phyloP scores from a whole-genome alignment of 1,140 invertebrate species.

The Nylanderia fulva region DNA sequence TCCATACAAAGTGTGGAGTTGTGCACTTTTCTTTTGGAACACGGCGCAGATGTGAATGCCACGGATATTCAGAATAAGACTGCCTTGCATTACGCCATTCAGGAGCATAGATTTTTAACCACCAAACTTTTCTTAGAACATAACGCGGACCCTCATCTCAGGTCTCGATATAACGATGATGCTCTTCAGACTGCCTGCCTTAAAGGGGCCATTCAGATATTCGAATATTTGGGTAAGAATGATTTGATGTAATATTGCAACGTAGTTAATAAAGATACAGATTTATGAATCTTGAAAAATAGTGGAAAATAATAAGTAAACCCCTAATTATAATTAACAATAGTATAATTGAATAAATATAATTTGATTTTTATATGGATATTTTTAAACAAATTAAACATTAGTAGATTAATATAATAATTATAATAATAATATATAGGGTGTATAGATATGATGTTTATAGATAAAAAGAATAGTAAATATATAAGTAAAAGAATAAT shows the following conservation, averaged over 20 bases:
- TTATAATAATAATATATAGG: too few relatives aligned
- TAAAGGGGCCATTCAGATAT: constrained; percentile 94
- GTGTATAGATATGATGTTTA: too few relatives aligned
- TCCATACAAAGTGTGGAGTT: constrained; percentile 94
- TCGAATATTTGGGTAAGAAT: constrained; percentile 90
- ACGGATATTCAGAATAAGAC: constrained; percentile 96
- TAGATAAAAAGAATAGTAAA: too few relatives aligned
- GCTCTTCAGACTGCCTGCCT: constrained; percentile 95
- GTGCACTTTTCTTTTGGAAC: constrained; percentile 92
- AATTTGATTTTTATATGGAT: too few relatives aligned
- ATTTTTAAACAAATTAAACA: too few relatives aligned
- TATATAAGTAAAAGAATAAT: too few relatives aligned
- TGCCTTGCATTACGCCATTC: constrained; percentile 97
- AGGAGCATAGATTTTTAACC: constrained; percentile 95
- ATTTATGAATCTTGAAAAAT: too few relatives aligned
- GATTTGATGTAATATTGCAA: not conserved
- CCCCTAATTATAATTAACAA: too few relatives aligned
- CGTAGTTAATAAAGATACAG: constrained; percentile 3
- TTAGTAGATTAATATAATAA: too few relatives aligned
- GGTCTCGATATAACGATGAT: constrained; percentile 94
- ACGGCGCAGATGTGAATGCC: constrained; percentile 94
- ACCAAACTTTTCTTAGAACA: constrained; percentile 92
- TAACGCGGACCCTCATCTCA: constrained; percentile 92
- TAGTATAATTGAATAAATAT: too few relatives aligned
- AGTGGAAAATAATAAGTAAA: too few relatives aligned